Base-by-base conservation (phyloP, 2,797 vertebrate genomes). In the Catamblyrhynchus diadema region DNA sequence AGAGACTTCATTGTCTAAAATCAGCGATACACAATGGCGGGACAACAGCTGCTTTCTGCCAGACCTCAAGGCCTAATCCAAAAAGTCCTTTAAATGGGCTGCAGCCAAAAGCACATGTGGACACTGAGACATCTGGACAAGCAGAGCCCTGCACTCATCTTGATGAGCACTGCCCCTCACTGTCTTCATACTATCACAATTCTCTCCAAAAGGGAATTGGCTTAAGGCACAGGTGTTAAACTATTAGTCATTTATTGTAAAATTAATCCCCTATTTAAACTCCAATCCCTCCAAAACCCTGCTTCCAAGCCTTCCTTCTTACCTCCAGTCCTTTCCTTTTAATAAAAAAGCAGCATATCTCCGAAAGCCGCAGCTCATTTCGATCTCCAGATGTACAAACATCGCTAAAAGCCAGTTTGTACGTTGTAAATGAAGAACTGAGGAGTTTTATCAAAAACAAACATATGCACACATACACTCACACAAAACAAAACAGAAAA, bases 351-450 rank as follows among this genome's bases (percentile, higher is more conserved):
- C 81, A 85, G 82, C 21, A 30, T 33, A 84, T 91, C 92, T 94
- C 87, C 2, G 20, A 83, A 90, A 82, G 57, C 86, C 7, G 1
- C 61, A 94, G 85, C 50, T 64, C 61, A 65, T 95, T 97, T 97
- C 14, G 0, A 64, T 91, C 86, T 88, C 91, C 97, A 98, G 97
- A 96, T 97, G 94, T 95, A 96, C 71, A 98, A 97, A 97, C 81
- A 97, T 67, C 3, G 0, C 57, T 77, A 71, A 85, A 96, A 97
- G 86, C 85, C 96, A 89, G 85, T 89, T 96, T 96, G 95, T 84
- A 96, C 80, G 74, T 95, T 78, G 39, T 93, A 96, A 97, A 94
- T 87, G 51, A 93, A 97, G 92, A 97, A 93, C 53, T 64, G 66
- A 94, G 32, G 41, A 75, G 54, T 94, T 95, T 95, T 95, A 86